Conservation (phyloP, 2,797 vertebrate species). For the Sarcoramphus papa region DNA sequence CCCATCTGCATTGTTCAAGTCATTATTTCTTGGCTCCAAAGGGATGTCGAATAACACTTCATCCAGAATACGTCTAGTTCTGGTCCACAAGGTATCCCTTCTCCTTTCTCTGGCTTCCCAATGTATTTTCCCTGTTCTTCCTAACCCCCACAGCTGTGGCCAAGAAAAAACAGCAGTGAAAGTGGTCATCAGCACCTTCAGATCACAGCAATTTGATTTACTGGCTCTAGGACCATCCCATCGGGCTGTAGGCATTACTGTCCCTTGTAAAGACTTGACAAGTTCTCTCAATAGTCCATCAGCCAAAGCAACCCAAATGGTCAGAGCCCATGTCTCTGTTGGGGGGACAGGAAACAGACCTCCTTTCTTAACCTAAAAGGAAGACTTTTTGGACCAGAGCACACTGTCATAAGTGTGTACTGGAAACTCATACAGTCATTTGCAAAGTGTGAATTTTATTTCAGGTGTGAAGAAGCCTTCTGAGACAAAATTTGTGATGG, state of each 20-base stretch:
- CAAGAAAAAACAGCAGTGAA: neutral
- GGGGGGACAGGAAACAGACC: neutral
- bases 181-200: neutral
- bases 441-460: neutral
- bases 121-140: neutral
- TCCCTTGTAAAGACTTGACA: neutral
- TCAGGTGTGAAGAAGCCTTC: neutral
- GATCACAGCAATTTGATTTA: neutral
- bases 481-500: neutral
- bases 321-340: neutral
- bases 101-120: neutral
- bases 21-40: conserved; percentile 2
- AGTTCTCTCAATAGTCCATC: neutral
- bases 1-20: neutral
- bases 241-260: neutral
- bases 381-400: neutral
- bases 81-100: neutral
- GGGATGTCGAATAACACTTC: neutral
- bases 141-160: neutral
- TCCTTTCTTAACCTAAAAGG: neutral
- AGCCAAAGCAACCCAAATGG: neutral
- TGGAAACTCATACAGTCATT: neutral
- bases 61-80: neutral
- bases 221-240: neutral
- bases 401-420: neutral